Conservation (phyloP, 2,113 vertebrate species). For the Perca flavescens region DNA sequence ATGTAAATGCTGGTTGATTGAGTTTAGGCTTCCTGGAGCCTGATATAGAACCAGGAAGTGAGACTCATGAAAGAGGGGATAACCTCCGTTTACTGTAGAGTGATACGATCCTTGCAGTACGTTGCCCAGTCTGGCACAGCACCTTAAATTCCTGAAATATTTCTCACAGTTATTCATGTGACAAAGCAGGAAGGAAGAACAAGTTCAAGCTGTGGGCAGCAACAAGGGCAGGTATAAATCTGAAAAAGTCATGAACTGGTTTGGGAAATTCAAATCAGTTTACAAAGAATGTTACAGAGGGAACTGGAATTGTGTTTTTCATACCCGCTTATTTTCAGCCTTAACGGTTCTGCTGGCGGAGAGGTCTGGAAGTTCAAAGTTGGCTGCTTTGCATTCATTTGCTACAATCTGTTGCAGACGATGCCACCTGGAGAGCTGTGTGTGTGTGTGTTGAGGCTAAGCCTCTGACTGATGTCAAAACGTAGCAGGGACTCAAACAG, state of each 20-base stretch:
- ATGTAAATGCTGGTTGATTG: constrained; percentile 26
- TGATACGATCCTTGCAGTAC: neutral
- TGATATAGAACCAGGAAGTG: constrained; percentile 52
- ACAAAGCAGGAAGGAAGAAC: constrained; percentile 18
- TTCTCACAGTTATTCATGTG: constrained; percentile 6
- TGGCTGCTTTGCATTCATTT: too few species aligned
- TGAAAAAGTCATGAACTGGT: neutral
- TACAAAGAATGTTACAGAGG: constrained; percentile 2
- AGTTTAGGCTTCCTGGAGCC: constrained; percentile 33
- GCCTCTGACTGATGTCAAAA: neutral
- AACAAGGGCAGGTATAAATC: neutral
- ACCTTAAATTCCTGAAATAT: constrained; percentile 42
- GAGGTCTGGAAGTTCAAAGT: neutral
- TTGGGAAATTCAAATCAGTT: neutral
- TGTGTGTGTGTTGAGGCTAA: neutral
- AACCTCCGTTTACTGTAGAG: neutral
- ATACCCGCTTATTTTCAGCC: neutral
- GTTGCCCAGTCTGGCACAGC: neutral
- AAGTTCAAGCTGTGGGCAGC: constrained; percentile 1
- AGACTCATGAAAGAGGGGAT: constrained; percentile 21
- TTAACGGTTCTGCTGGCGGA: neutral
- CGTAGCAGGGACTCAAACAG: neutral
- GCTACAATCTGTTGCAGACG: neutral
- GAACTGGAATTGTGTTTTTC: neutral
- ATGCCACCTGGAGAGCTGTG: neutral